Conservation (phyloP, 2,113 vertebrate genomes). For the Chelonoidis abingdonii region DNA sequence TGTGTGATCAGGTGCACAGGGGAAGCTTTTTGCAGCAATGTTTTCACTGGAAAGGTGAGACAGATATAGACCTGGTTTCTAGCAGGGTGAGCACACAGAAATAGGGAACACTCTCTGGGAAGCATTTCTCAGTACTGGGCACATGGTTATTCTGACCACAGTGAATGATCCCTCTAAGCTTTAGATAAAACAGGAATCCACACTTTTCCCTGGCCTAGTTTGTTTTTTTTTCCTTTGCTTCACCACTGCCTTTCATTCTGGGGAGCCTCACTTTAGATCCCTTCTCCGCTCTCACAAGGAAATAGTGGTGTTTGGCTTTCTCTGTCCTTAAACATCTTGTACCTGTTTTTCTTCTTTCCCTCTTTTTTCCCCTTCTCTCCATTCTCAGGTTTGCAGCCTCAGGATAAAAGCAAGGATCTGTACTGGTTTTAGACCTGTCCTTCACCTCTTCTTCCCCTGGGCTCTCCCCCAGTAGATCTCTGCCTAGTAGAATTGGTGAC, state of each 20-base stretch:
- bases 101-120: background rate
- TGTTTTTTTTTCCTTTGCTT: background rate
- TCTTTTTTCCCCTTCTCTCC: slow-evolving; percentile 74
- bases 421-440: slow-evolving; percentile 94
- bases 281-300: slow-evolving; percentile 34
- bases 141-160: background rate
- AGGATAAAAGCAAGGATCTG: slow-evolving; percentile 98
- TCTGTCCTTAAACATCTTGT: slow-evolving; percentile 74
- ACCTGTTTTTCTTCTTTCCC: slow-evolving; percentile 68
- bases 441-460: slow-evolving; percentile 71
- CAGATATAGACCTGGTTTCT: background rate
- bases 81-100: background rate
- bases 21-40: background rate
- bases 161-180: fast-evolving
- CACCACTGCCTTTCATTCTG: background rate
- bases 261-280: background rate
- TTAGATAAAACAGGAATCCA: fast-evolving
- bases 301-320: slow-evolving; percentile 57
- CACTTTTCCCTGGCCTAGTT: background rate
- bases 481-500: slow-evolving; percentile 77
- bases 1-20: background rate
- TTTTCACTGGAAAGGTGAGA: background rate
- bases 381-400: slow-evolving; percentile 94
- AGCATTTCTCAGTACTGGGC: fast-evolving
- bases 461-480: slow-evolving; percentile 81